A percentile compares a stretch with the other conserved stretches of the same genome.
Conservation (phyloP, 2,888 invertebrate species). For the Tiphia femorata region DNA sequence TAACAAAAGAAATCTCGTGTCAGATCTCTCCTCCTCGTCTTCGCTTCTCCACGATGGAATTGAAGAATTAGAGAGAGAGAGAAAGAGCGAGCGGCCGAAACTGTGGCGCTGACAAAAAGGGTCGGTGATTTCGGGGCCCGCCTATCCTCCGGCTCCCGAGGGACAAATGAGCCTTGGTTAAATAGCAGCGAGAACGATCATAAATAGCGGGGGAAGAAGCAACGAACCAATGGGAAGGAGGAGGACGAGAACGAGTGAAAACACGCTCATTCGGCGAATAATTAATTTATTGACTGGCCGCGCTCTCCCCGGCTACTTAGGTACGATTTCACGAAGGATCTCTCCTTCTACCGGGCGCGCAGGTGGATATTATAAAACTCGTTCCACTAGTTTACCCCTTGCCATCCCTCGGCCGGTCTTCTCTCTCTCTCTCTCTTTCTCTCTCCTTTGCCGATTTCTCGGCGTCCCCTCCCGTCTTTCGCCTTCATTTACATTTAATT, state of each 20-base stretch:
- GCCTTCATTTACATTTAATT: slow-evolving; percentile 51
- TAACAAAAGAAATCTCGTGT: too few species aligned
- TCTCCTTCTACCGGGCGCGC: slow-evolving; percentile 17
- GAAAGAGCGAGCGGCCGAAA: too few species aligned
- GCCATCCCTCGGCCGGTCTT: slow-evolving; percentile 7
- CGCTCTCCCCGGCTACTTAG: slow-evolving; percentile 24
- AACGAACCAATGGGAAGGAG: slow-evolving; percentile 10
- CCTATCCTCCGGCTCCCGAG: slow-evolving; percentile 11
- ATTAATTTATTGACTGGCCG: slow-evolving; percentile 9
- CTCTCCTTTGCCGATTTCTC: slow-evolving; percentile 1
- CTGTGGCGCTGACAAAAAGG: slow-evolving; percentile 1
- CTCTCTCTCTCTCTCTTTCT: slow-evolving; percentile 4
- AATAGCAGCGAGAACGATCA: slow-evolving; percentile 25
- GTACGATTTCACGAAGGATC: slow-evolving; percentile 23
- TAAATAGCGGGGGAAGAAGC: slow-evolving; percentile 29
- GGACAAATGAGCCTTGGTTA: slow-evolving; percentile 32
- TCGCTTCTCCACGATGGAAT: too few species aligned
- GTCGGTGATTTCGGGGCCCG: neutral
- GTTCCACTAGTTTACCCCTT: slow-evolving; percentile 31
- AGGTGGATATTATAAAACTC: slow-evolving; percentile 44
- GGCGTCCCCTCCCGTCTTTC: neutral
- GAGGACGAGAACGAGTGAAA: slow-evolving; percentile 3
- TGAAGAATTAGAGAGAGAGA: too few species aligned
- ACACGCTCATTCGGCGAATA: slow-evolving; percentile 9
- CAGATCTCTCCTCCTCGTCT: too few species aligned